Percentiles rank a stretch among this genome's conserved stretches.
Conservation (phyloP, 2,113 vertebrate species). For the Hepsetus odoe region DNA sequence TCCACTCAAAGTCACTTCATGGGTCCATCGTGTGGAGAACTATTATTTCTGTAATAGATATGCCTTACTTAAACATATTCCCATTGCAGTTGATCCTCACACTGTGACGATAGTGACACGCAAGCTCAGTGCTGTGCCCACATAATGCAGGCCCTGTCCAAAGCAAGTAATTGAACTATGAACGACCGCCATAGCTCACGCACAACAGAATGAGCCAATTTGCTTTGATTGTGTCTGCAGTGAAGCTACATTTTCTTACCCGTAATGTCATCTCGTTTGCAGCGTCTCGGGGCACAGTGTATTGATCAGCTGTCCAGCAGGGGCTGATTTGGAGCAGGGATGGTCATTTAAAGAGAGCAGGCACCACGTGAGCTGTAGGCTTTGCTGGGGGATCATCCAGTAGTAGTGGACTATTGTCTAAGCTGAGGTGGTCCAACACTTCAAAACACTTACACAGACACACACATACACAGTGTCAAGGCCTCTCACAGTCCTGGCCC, state of each 20-base stretch:
- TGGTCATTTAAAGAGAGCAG: conserved; percentile 55
- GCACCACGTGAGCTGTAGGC: conserved; percentile 53
- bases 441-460: not conserved
- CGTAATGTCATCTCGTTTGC: conserved; percentile 57
- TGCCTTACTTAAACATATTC: conserved; percentile 17
- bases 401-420: conserved; percentile 44
- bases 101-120: not conserved
- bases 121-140: not conserved
- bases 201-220: conserved; percentile 38
- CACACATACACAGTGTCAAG: not conserved
- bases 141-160: not conserved
- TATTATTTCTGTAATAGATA: conserved; percentile 22
- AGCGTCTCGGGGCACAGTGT: conserved; percentile 29
- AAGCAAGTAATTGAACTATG: conserved; percentile 36
- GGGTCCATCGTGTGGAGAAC: conserved; percentile 1
- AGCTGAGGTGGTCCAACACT: not conserved
- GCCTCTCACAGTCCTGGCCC: not conserved
- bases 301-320: conserved; percentile 34
- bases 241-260: conserved; percentile 53
- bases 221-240: conserved; percentile 41
- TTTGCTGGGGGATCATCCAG: conserved; percentile 42
- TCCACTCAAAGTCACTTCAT: not conserved
- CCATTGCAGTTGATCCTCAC: not conserved
- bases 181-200: conserved; percentile 22
- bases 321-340: conserved; percentile 31